These are phyloP conservation scores for Furnarius figulus DNA, from an alignment of 2,113 vertebrate species.

Conservation along the genomic window DNA sequence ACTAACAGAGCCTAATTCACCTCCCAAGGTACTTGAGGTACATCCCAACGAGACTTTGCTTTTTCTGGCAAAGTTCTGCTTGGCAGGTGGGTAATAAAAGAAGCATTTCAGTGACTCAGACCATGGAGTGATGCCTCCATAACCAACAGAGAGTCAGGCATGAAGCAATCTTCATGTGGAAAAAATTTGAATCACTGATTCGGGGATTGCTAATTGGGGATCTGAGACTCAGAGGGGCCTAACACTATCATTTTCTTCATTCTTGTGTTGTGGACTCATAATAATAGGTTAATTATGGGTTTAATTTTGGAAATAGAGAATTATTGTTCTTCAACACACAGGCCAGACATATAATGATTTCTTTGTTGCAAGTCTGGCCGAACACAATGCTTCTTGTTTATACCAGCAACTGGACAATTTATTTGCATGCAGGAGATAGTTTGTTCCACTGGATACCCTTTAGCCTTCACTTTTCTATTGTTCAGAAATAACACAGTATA, in stretches of 20 bases:
- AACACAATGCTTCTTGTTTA: slow-evolving; percentile 32
- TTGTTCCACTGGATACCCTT: slow-evolving; percentile 31
- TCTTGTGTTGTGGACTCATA: slow-evolving; percentile 15
- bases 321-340: slow-evolving; percentile 12
- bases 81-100: neutral
- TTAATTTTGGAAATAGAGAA: slow-evolving; percentile 38
- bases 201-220: neutral
- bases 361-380: slow-evolving; percentile 55
- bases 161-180: neutral
- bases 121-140: neutral
- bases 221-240: slow-evolving; percentile 14
- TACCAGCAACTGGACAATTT: neutral
- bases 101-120: neutral
- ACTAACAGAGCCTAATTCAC: neutral
- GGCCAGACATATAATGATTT: slow-evolving; percentile 36
- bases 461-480: slow-evolving; percentile 23
- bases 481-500: slow-evolving; percentile 19
- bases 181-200: neutral
- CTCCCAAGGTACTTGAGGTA: neutral
- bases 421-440: neutral
- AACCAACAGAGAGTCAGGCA: neutral
- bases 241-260: slow-evolving; percentile 46
- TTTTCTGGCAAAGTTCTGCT: neutral
- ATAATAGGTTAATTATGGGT: slow-evolving; percentile 50
- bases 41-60: neutral